Percentiles rank a stretch among this genome's conserved stretches.
Conservation (phyloP, 2,113 vertebrate species). For the Brachyistius frenatus region DNA sequence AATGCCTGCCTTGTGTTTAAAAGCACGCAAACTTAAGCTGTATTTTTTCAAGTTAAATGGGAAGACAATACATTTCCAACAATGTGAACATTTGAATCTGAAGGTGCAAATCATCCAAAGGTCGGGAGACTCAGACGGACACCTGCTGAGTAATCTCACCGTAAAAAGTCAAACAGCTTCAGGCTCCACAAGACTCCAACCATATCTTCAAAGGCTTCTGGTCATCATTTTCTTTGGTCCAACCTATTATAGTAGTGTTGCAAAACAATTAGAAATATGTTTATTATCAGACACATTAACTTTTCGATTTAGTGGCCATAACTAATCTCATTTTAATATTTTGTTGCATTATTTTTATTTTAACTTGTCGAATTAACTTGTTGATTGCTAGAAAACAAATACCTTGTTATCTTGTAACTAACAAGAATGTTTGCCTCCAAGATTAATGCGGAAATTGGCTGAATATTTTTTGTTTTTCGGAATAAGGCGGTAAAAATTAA, state of each 20-base stretch:
- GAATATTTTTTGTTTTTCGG: no score
- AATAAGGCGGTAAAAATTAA: neutral
- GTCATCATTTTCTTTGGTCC: neutral
- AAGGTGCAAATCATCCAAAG: neutral
- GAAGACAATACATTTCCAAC: no score
- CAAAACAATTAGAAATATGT: neutral
- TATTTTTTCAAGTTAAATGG: no score
- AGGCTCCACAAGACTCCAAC: neutral
- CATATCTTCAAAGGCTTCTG: neutral
- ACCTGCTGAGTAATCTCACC: neutral
- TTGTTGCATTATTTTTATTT: neutral
- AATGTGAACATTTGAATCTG: neutral
- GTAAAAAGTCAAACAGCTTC: neutral
- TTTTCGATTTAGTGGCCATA: neutral
- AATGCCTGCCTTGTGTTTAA: neutral
- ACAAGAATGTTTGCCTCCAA: neutral
- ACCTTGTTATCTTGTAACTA: neutral
- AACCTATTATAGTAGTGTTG: neutral
- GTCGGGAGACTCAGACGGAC: neutral
- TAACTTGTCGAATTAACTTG: no score
- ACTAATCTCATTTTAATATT: neutral
- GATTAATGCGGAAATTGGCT: no score
- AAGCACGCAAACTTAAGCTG: neutral
- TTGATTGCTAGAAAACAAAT: neutral
- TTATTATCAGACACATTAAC: neutral